These are phyloP conservation scores for Habroteleia sp. DNA, from an alignment of 2,888 invertebrate genomes.

Conservation along the genomic window DNA sequence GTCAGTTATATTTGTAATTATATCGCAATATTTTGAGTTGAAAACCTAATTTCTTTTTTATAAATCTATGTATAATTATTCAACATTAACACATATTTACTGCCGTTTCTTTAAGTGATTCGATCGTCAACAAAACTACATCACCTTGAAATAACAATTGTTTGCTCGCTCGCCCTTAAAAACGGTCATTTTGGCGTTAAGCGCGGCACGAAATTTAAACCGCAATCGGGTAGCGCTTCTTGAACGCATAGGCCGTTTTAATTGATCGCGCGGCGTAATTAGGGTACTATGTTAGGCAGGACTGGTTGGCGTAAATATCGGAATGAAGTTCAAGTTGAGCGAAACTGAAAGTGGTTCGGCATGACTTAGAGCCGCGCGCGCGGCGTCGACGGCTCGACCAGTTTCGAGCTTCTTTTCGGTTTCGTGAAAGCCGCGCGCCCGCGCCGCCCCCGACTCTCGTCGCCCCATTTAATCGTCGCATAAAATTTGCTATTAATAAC, in stretches of 20 bases:
- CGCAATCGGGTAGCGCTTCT: not conserved
- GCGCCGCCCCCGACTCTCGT: conserved; percentile 1
- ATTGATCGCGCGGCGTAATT: conserved; percentile 46
- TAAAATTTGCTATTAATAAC: conserved; percentile 53
- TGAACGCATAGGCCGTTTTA: conserved; percentile 15
- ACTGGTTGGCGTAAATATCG: conserved; percentile 59
- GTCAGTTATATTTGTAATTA: too few species aligned
- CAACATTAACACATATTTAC: too few species aligned
- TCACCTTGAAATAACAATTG: too few species aligned
- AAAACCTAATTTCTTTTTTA: too few species aligned
- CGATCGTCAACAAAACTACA: too few species aligned
- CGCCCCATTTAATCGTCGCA: conserved; percentile 14
- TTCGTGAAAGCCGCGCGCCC: conserved; percentile 40
- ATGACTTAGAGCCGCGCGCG: conserved; percentile 46
- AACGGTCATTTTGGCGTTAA: too few species aligned
- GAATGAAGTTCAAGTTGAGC: conserved; percentile 64
- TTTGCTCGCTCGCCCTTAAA: too few species aligned
- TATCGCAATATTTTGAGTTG: too few species aligned
- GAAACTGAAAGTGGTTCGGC: conserved; percentile 64
- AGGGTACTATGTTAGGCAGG: conserved; percentile 58
- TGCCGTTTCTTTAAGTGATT: too few species aligned
- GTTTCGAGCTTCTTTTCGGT: conserved; percentile 57
- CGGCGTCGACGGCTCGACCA: too few species aligned
- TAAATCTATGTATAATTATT: too few species aligned
- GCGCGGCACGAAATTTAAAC: not conserved